Base-by-base conservation (phyloP, 2,113 vertebrate genomes). In the Tragelaphus buxtoni region DNA sequence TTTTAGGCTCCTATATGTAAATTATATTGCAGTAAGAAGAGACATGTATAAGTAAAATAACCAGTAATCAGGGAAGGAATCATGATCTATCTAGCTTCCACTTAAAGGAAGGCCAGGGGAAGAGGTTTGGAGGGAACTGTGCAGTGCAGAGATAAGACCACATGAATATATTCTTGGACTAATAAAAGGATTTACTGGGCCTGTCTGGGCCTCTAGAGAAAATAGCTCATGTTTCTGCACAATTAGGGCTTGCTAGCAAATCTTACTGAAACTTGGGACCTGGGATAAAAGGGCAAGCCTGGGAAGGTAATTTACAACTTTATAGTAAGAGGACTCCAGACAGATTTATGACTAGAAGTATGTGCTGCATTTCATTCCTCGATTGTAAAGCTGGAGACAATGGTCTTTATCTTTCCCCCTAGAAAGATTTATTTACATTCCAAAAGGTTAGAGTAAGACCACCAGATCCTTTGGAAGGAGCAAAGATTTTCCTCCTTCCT, bases 371-470 rank as follows among this genome's bases (percentile, higher is more conserved):
- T 94, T 95, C 24, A 88, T 76, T 88, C 82, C 47, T 94, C 17
- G 56, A 91, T 47, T 83, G 28, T 87, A 91, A 88, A 94, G 30
- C 17, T 96, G 20, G 91, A 91, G 76, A 94, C 69, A 94, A 32
- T 39, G 17, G 24, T 65, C 35, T 58, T 58, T 85, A 39, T 82
- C 32, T 82, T 76, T 83, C 13, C 65, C 65, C 49, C 39, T 14
- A 55, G 49, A 95, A 35, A 86, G 51, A 87, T 65, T 65, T 90
- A 81, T 77, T 76, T 90, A 77, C 24, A 87, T 49, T 95, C 7
- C 28, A 86, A 93, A 79, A 90, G 7, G 39, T 90, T 82, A 65
- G 42, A 69, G 60, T 65, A 90, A 85, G 45, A 87, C 82, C 7
- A 82, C 56, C 47, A 87, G 22, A 69, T 82, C 26, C 7, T 95